Evolutionary conservation across 2,888 invertebrate species (phyloP).

Genomic region (Rotaria sp.): DNA sequence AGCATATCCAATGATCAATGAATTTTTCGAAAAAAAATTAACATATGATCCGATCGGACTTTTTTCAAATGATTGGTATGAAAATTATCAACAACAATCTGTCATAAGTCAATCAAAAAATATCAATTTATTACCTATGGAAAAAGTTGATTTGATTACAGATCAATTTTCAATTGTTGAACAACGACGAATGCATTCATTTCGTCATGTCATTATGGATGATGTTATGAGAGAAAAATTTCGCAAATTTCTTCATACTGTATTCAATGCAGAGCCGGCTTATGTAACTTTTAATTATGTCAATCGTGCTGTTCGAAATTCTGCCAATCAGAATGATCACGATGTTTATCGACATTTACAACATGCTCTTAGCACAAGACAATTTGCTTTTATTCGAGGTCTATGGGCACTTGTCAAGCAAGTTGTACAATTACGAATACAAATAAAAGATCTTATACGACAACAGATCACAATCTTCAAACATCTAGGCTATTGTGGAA

Average conservation of each 20-base stretch:
- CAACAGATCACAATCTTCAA: slow-evolving; percentile 7
- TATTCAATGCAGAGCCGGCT: not conserved
- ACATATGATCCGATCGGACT: not conserved
- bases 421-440: not conserved
- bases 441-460: not conserved
- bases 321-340: not conserved
- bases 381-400: not conserved
- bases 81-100: not conserved
- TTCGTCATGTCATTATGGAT: not conserved
- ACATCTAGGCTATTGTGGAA: slow-evolving; percentile 13
- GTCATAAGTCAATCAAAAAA: no score
- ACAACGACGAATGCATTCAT: not conserved
- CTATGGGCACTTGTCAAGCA: not conserved
- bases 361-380: not conserved
- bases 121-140: no score
- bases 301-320: slow-evolving; percentile 9
- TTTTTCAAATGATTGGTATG: slow-evolving; percentile 17
- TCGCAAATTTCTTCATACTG: slow-evolving; percentile 7
- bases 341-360: not conserved
- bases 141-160: not conserved
- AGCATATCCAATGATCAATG: not conserved
- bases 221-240: slow-evolving; percentile 3
- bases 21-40: not conserved
- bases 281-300: slow-evolving; percentile 7
- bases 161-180: not conserved